phyloP scores from a whole-genome alignment of 2,797 vertebrate genomes.

The Erpetoichthys calabaricus region DNA sequence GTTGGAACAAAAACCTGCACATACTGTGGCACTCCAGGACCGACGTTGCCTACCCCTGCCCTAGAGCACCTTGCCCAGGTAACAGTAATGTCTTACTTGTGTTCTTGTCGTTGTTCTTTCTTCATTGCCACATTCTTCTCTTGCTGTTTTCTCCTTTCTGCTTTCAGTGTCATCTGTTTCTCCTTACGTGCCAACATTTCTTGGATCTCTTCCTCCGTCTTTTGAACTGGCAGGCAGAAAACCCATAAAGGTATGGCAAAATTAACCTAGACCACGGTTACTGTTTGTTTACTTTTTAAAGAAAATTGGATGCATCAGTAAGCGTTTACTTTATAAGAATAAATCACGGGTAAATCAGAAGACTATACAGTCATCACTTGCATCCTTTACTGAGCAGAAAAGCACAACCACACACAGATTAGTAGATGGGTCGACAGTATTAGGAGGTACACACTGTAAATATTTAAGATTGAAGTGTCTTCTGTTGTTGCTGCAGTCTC shows the following conservation, averaged over 20 bases:
- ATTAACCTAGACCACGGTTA: background rate
- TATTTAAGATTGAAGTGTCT: too few relatives aligned
- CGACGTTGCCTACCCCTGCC: too few relatives aligned
- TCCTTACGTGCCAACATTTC: slow-evolving; percentile 61
- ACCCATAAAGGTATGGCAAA: too few relatives aligned
- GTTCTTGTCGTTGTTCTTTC: slow-evolving; percentile 40
- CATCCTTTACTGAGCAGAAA: slow-evolving; percentile 12
- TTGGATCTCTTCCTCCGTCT: slow-evolving; percentile 63
- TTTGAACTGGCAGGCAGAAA: slow-evolving; percentile 33
- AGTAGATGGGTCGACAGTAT: too few relatives aligned
- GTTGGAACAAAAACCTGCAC: too few relatives aligned
- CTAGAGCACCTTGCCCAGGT: too few relatives aligned
- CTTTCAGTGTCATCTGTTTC: slow-evolving; percentile 52
- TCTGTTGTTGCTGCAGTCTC: too few relatives aligned
- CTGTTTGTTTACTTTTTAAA: background rate
- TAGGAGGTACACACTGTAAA: too few relatives aligned
- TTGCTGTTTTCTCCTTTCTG: slow-evolving; percentile 52
- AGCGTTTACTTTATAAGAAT: slow-evolving; percentile 44
- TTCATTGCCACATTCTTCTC: slow-evolving; percentile 57
- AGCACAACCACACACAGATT: too few relatives aligned
- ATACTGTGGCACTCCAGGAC: too few relatives aligned
- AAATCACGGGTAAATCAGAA: slow-evolving; percentile 35
- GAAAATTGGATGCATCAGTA: slow-evolving; percentile 31
- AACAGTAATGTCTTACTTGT: slow-evolving; percentile 42
- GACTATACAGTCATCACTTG: slow-evolving; percentile 27